Evolutionary conservation across 2,888 invertebrate genomes (phyloP).

Genomic region (Stegophylla sp.): DNA sequence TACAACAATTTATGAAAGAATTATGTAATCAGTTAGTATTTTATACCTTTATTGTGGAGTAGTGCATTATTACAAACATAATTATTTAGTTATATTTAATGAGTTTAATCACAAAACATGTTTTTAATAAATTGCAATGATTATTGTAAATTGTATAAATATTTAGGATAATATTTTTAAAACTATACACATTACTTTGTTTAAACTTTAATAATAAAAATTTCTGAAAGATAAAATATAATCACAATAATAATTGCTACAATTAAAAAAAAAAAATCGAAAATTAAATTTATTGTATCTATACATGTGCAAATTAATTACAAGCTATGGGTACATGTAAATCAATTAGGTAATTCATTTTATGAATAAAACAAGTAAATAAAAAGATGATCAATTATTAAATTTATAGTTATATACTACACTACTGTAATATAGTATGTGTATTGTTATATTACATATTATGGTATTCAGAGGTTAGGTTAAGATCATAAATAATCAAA

Average conservation of each 20-base stretch:
- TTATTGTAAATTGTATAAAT: conserved; percentile 12
- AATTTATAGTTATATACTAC: neutral
- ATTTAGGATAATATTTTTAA: conserved; percentile 6
- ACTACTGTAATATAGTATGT: too few species aligned
- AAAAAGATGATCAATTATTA: neutral
- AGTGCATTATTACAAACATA: conserved; percentile 35
- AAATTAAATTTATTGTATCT: neutral
- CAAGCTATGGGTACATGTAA: neutral
- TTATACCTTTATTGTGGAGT: neutral
- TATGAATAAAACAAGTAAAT: neutral
- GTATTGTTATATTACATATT: too few species aligned
- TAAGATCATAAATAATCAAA: neutral
- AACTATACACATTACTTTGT: neutral
- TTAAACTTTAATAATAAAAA: conserved; percentile 1
- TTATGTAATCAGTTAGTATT: too few species aligned
- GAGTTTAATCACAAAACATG: conserved; percentile 8
- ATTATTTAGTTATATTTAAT: neutral
- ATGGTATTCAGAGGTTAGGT: neutral
- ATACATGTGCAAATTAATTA: neutral
- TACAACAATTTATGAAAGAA: too few species aligned
- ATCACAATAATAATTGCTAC: neutral
- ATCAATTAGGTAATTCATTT: neutral
- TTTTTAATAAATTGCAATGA: conserved; percentile 7
- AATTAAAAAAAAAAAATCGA: neutral
- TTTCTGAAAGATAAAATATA: neutral